Percentiles rank a stretch among this genome's conserved stretches.
phyloP scores from a whole-genome alignment of 2,797 vertebrate genomes.

The Lagorchestes hirsutus region DNA sequence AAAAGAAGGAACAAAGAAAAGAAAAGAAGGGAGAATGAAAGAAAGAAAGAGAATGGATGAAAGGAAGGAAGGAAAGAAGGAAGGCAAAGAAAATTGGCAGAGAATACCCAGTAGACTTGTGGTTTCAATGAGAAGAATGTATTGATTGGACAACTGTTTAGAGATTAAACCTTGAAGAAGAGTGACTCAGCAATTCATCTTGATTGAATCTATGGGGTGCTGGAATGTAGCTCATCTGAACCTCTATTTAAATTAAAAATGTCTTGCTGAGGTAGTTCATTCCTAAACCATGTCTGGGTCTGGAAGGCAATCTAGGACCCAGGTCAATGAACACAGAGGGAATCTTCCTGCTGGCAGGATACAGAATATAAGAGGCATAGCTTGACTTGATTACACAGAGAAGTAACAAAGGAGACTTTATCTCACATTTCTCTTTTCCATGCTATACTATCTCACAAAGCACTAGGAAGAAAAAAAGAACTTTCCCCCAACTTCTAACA shows the following conservation, averaged over 20 bases:
- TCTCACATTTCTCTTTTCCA: neutral
- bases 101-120: constrained; percentile 71
- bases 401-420: neutral
- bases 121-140: constrained; percentile 69
- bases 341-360: neutral
- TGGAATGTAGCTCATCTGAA: constrained; percentile 71
- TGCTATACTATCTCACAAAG: neutral
- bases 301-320: neutral
- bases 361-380: neutral
- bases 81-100: constrained; percentile 28
- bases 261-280: neutral
- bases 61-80: neutral
- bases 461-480: neutral
- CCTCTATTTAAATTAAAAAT: constrained; percentile 67
- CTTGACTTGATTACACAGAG: neutral
- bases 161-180: constrained; percentile 79
- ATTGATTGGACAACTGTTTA: constrained; percentile 75
- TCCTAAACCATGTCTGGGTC: neutral
- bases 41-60: neutral
- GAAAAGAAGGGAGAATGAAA: no score
- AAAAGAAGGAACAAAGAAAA: no score
- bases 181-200: constrained; percentile 76
- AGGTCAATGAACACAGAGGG: neutral
- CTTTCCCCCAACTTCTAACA: neutral
- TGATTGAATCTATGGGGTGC: constrained; percentile 75